Evolutionary conservation across 1,140 invertebrate genomes (phyloP), one percentile per base, ranked within the genome.

Genomic region (Drosophila santomea): DNA sequence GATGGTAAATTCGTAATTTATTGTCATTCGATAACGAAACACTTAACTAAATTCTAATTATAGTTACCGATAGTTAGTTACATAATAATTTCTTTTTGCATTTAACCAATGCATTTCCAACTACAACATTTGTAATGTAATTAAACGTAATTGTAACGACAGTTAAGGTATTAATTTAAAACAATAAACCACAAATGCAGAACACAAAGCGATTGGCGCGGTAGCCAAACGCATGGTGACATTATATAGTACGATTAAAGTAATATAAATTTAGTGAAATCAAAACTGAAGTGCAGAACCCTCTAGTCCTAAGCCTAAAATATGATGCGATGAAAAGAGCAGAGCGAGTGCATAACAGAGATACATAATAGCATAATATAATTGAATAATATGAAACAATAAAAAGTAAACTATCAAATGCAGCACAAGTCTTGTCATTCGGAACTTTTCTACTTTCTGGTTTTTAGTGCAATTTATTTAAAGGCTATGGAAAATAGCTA

Each of bases 51-150:
- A 67, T 62, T 80, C 55, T 68, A 74, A 63, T 62, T 81, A 81
- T 47, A 58, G 55, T 60, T 68, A 72, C 39, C 62, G 69, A 58
- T 82, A 86, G 83, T 79, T 88, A 86, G 83, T 83, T 79, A 76
- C 57, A 74, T 56, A 55, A 77, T 59, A 78, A 81, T 86, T 88
- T 88, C 57, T 59, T 86, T 74, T 83, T 89, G 84, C 84, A 89
- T 89, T 89, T 89, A 88, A 78, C 45, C 32, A 88, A 89, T 84
- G 84, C 84, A 89, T 89, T 89, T 89, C 80, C 80, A 89, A 75
- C 68, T 83, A 77, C 74, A 80, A 73, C 39, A 51, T 59, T 61
- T 80, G 75, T 80, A 89, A 74, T 89, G 77, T 89, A 84, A 86
- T 80, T 74, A 78, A 86, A 68, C 80, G 63, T 86, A 85, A 88